Evolutionary conservation across 2,113 vertebrate genomes (phyloP).

Genomic region (Acrocephalus arundinaceus): DNA sequence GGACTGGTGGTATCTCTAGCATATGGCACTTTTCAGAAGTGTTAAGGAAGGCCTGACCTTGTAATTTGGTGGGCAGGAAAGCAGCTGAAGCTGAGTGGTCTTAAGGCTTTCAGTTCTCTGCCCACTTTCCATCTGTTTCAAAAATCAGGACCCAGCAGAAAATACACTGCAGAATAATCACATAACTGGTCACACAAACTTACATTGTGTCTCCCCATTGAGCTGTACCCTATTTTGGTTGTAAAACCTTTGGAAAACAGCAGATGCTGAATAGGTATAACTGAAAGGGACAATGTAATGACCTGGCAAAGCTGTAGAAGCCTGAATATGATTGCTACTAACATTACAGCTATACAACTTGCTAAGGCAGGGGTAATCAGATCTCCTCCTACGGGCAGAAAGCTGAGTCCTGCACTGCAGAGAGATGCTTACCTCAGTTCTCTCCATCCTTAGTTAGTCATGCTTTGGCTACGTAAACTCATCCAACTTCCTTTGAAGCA

Average conservation of each 20-base stretch:
- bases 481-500: conserved; percentile 50
- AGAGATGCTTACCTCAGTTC: conserved; percentile 7
- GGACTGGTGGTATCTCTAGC: background rate
- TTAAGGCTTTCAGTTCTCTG: conserved; percentile 25
- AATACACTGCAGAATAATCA: background rate
- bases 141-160: background rate
- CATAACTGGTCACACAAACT: background rate
- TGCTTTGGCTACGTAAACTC: conserved; percentile 1
- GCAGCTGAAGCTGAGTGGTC: conserved; percentile 31
- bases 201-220: background rate
- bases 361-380: background rate
- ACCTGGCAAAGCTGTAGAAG: background rate
- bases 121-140: conserved; percentile 39
- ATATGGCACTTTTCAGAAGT: conserved; percentile 16
- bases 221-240: background rate
- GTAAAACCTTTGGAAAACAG: background rate
- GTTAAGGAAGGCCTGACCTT: conserved; percentile 12
- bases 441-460: conserved; percentile 17
- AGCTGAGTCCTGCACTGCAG: conserved; percentile 20
- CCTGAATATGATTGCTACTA: background rate
- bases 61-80: conserved; percentile 19
- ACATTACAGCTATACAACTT: background rate
- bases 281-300: background rate
- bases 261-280: background rate
- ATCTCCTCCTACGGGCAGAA: background rate